phyloP scores from a whole-genome alignment of 2,113 vertebrate genomes.

The Bettongia penicillata region DNA sequence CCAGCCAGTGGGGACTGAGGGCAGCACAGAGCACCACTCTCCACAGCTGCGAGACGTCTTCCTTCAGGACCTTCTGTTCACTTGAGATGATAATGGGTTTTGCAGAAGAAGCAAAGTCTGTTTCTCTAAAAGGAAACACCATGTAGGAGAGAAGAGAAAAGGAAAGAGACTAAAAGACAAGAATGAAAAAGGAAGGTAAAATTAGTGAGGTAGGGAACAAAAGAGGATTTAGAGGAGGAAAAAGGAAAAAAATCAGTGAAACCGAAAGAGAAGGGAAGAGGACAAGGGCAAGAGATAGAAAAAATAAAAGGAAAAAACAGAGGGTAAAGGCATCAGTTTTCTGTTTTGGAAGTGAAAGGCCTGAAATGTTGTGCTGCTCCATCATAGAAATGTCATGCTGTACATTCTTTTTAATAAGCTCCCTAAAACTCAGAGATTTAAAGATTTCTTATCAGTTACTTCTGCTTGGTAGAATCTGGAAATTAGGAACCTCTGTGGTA shows the following conservation, averaged over 20 bases:
- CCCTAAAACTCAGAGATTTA: neutral
- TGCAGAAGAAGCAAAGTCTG: conserved; percentile 26
- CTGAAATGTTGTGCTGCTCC: neutral
- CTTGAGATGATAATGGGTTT: conserved; percentile 47
- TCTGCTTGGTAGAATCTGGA: neutral
- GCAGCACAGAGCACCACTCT: conserved; percentile 6
- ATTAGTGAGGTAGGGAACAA: neutral
- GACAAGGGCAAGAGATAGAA: neutral
- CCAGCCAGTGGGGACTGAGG: conserved; percentile 28
- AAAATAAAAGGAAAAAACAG: neutral
- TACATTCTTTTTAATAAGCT: neutral
- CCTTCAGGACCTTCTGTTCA: conserved; percentile 18
- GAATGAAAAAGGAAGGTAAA: neutral
- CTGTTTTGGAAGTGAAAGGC: neutral
- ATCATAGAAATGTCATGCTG: neutral
- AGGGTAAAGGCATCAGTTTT: neutral
- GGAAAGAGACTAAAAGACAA: neutral
- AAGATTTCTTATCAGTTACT: neutral
- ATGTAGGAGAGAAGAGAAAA: neutral
- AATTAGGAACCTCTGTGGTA: neutral
- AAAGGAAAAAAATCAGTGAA: neutral
- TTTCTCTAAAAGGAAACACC: neutral
- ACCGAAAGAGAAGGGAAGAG: neutral
- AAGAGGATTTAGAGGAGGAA: neutral
- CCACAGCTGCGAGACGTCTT: conserved; percentile 36